phyloP scores from a whole-genome alignment of 1,140 invertebrate species.

The Paraescarpia echinospica region DNA sequence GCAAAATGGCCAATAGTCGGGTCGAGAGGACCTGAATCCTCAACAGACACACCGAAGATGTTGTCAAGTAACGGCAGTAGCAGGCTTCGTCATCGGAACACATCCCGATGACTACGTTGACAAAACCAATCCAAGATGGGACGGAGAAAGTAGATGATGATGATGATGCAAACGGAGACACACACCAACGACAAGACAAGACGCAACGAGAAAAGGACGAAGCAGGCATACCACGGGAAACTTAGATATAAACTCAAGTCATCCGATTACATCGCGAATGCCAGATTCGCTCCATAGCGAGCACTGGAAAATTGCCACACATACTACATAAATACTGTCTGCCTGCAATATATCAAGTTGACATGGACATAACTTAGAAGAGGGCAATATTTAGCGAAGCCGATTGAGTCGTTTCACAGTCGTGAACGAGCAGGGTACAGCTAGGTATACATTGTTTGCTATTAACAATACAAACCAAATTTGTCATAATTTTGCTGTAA shows the following conservation, averaged over 20 bases:
- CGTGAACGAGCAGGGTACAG: neutral
- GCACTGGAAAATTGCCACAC: neutral
- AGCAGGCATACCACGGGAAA: too few relatives aligned
- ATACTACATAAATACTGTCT: neutral
- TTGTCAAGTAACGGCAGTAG: neutral
- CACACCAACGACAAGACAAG: neutral
- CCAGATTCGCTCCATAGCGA: neutral
- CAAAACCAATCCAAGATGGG: neutral
- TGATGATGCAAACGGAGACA: neutral
- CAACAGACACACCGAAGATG: neutral
- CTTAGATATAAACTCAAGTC: too few relatives aligned
- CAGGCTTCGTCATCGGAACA: neutral
- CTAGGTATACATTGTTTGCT: too few relatives aligned
- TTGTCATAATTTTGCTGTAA: too few relatives aligned
- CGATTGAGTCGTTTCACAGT: neutral
- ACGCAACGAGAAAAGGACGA: neutral
- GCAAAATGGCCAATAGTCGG: neutral
- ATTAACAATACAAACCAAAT: neutral
- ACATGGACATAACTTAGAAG: neutral
- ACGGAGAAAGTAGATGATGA: too few relatives aligned
- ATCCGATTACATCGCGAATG: neutral
- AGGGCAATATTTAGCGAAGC: neutral
- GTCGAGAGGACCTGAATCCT: neutral
- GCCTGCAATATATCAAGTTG: neutral
- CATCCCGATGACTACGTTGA: neutral